Percentiles rank a stretch among this genome's conserved stretches.
Conservation (phyloP, 2,888 invertebrate genomes). For the Leucozona laternaria region DNA sequence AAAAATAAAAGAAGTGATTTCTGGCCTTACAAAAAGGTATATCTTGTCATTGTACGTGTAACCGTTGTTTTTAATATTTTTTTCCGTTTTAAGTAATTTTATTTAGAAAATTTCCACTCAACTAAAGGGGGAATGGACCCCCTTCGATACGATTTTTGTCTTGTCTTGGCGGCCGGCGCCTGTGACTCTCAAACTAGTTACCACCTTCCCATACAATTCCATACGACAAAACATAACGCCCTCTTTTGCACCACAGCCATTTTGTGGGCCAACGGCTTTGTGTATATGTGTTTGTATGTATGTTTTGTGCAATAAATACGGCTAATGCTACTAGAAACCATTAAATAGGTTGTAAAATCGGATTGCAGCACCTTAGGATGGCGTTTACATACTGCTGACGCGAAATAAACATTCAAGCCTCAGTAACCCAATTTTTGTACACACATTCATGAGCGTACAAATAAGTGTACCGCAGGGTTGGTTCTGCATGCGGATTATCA, state of each 20-base stretch:
- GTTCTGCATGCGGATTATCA: conserved; percentile 42
- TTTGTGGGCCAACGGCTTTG: conserved; percentile 10
- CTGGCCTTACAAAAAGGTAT: too few species aligned
- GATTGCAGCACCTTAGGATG: conserved; percentile 52
- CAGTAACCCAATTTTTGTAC: conserved; percentile 47
- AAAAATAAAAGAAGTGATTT: too few species aligned
- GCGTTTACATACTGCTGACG: conserved; percentile 28
- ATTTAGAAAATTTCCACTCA: too few species aligned
- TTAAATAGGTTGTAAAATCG: conserved; percentile 57
- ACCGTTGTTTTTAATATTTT: too few species aligned
- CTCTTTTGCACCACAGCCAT: not conserved
- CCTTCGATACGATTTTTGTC: too few species aligned
- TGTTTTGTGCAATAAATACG: conserved; percentile 48
- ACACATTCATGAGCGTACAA: conserved; percentile 4
- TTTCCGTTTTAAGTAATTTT: too few species aligned
- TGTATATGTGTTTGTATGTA: not conserved
- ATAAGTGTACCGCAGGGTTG: conserved; percentile 14
- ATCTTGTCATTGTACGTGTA: too few species aligned
- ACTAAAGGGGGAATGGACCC: too few species aligned
- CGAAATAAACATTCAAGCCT: conserved; percentile 28
- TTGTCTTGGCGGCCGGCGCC: too few species aligned
- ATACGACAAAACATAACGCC: not conserved
- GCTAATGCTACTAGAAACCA: conserved; percentile 49
- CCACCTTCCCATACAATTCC: not conserved
- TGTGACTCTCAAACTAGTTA: not conserved